Percentiles rank a stretch among this genome's conserved stretches.
phyloP scores from a whole-genome alignment of 2,113 vertebrate genomes.

The Hydrolagus affinis region DNA sequence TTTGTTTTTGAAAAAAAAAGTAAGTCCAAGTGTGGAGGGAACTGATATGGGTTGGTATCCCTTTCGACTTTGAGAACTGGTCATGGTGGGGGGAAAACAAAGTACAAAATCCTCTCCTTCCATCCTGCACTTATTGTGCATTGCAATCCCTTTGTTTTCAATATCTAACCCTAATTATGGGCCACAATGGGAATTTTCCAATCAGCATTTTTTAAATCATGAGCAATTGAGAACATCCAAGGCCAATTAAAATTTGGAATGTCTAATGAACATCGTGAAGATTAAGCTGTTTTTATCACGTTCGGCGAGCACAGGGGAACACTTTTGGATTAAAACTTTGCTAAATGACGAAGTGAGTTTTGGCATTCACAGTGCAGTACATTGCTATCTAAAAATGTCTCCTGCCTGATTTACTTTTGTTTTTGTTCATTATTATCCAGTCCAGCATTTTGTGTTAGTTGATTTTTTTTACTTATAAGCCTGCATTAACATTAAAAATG shows the following conservation, averaged over 20 bases:
- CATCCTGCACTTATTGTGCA: not conserved
- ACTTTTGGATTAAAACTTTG: not conserved
- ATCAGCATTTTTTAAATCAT: not conserved
- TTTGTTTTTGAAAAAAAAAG: not conserved
- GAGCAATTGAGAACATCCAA: not conserved
- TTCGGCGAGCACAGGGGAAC: not conserved
- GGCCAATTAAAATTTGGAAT: conserved; percentile 14
- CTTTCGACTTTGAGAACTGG: not conserved
- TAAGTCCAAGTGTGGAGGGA: not conserved
- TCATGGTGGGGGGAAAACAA: not conserved
- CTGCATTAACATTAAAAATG: no score
- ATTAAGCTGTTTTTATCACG: not conserved
- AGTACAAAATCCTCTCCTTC: not conserved
- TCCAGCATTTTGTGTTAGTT: not conserved
- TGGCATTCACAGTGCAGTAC: not conserved
- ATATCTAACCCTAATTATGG: not conserved
- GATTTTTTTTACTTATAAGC: conserved; percentile 8
- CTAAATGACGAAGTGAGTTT: not conserved
- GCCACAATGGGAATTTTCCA: not conserved
- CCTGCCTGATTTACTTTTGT: not conserved
- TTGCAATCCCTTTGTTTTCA: not conserved
- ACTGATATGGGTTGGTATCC: not conserved
- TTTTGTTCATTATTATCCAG: not conserved
- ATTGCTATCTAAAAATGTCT: not conserved
- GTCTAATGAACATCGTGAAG: conserved; percentile 7